Evolutionary conservation across 1,140 invertebrate species (phyloP), one percentile per base, ranked within the genome.

Genomic region (Ridgeia piscesae): DNA sequence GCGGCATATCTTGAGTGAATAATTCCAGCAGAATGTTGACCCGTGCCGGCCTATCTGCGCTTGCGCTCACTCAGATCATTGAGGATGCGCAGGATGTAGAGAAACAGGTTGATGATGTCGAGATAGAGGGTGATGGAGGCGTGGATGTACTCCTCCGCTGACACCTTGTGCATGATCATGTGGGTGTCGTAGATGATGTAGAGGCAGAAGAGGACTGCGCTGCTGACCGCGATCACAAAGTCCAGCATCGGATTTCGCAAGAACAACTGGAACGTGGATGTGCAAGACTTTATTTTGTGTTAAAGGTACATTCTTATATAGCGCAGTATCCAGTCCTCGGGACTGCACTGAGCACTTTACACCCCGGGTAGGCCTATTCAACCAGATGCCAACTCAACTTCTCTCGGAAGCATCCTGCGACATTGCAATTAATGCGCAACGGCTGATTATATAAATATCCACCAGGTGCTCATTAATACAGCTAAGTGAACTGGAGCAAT

Each of bases 71-170:
- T 77, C 11, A 77, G 88, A 33, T 92, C 89, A 50, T 92, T 93
- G 17, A 96, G 93, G 33, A 95, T 93, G 33, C 97, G 96, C n/a
- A 98, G 96, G 93, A 98, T 97, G 95, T 98, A 97, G 1, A 98
- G 94, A 95, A 98, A 98, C 88, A 98, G 96, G 95, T 98, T 98
- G 89, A 98, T 96, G 91, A 98, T 98, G 95, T 98, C 98, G 95
- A 98, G 96, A 94, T 98, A 98, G 6, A 98, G 96, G 94, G 98
- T 98, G 93, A 98, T 98, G 21, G 98, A 98, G 1, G 97, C 97
- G 50, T 97, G 94, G 93, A 98, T 97, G 94, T 98, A 98, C 94
- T 98, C 97, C 95, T 98, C 97, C 0, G 97, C 96, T n/a, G 97
- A 97, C 88, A 97, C 95, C 92, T 96, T 97, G 93, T 97, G 96